phyloP scores from a whole-genome alignment of 2,888 invertebrate genomes.

The Coleophora deauratella region DNA sequence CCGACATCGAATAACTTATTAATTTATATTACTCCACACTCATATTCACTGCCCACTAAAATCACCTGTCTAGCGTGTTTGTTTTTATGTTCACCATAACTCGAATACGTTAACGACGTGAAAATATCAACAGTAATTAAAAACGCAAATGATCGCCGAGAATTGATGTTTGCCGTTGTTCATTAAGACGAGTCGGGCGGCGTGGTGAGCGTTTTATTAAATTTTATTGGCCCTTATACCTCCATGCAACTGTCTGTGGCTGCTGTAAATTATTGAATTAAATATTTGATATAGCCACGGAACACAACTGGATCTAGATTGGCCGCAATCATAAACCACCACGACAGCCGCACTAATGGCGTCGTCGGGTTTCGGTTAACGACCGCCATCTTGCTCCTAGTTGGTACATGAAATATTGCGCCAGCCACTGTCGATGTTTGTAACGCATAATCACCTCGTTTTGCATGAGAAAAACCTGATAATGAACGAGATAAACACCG shows the following conservation, averaged over 20 bases:
- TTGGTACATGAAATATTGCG: constrained; percentile 30
- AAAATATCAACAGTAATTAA: constrained; percentile 69
- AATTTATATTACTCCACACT: constrained; percentile 64
- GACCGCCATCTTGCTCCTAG: constrained; percentile 25
- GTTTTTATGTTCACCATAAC: constrained; percentile 57
- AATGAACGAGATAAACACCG: constrained; percentile 25
- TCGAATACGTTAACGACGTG: constrained; percentile 62
- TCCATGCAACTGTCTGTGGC: constrained; percentile 23
- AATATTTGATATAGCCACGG: too few species aligned
- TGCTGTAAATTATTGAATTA: constrained; percentile 27
- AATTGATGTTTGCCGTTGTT: constrained; percentile 54
- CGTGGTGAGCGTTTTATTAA: constrained; percentile 55
- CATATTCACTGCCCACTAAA: constrained; percentile 52
- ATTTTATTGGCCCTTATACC: constrained; percentile 45
- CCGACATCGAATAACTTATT: constrained; percentile 58
- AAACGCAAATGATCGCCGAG: constrained; percentile 51
- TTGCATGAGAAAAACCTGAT: constrained; percentile 28
- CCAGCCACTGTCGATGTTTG: constrained; percentile 22
- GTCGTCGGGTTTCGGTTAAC: constrained; percentile 21
- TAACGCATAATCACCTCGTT: constrained; percentile 30
- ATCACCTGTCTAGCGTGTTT: constrained; percentile 67
- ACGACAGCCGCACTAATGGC: constrained; percentile 34
- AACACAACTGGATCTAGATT: too few species aligned
- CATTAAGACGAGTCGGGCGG: constrained; percentile 42
- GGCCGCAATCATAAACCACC: constrained; percentile 17